phyloP scores from a whole-genome alignment of 1,140 invertebrate species.

The Helicorthomorpha holstii region DNA sequence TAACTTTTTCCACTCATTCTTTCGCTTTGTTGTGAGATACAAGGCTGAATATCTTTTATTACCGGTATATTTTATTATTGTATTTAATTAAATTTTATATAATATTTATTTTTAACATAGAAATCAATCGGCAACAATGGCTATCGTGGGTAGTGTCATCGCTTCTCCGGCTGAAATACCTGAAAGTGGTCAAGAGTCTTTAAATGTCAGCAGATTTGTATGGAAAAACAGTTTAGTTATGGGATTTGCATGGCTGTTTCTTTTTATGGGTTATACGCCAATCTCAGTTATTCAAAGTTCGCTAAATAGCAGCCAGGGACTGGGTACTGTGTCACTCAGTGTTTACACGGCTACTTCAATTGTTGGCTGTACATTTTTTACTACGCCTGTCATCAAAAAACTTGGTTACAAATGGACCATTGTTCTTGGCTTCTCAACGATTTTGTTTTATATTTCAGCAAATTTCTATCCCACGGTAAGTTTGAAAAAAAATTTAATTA shows the following conservation, averaged over 20 bases:
- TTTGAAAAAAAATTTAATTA: too few species aligned
- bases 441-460: conserved; percentile 30
- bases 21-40: too few species aligned
- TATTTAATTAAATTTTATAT: too few species aligned
- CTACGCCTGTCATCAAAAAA: conserved; percentile 11
- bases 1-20: too few species aligned
- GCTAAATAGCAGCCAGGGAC: neutral
- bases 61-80: too few species aligned
- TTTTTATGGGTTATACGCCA: neutral
- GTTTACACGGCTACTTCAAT: neutral
- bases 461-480: conserved; percentile 31
- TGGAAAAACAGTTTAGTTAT: conserved; percentile 3
- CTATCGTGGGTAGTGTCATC: too few species aligned
- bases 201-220: too few species aligned
- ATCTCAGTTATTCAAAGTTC: neutral
- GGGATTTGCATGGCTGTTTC: conserved; percentile 4
- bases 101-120: too few species aligned
- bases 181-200: too few species aligned
- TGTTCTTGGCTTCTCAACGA: conserved; percentile 20
- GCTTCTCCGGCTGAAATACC: too few species aligned
- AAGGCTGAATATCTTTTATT: too few species aligned
- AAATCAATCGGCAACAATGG: too few species aligned
- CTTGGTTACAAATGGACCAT: conserved; percentile 28
- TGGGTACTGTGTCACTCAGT: neutral
- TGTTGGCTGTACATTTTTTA: conserved; percentile 81